A percentile compares a stretch with the other conserved stretches of the same genome.
Conservation (phyloP, 2,797 vertebrate species). For the Micrastur ruficollis region DNA sequence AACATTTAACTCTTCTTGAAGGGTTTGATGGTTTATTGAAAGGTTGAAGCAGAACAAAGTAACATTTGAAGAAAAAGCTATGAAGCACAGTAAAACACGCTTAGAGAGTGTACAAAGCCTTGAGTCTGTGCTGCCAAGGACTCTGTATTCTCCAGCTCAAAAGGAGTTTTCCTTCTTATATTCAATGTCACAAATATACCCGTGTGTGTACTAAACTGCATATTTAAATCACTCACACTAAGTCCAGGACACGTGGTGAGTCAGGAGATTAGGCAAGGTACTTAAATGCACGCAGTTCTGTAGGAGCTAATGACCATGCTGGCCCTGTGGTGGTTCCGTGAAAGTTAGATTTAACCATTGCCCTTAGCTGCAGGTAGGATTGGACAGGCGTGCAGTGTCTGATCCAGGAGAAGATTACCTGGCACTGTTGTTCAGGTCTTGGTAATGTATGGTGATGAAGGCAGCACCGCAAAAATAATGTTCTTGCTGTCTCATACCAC, state of each 20-base stretch:
- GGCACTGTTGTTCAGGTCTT: background rate
- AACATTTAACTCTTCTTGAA: background rate
- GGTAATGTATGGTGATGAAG: background rate
- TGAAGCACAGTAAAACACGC: background rate
- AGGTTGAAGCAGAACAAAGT: background rate
- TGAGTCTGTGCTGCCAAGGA: background rate
- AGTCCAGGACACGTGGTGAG: background rate
- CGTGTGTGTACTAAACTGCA: background rate
- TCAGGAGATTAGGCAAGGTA: background rate
- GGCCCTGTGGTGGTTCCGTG: background rate
- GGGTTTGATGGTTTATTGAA: background rate
- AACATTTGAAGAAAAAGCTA: background rate
- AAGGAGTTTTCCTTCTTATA: background rate
- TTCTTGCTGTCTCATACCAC: background rate
- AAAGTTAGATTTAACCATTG: background rate
- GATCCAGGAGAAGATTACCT: background rate
- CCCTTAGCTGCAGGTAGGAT: background rate
- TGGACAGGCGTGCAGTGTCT: background rate
- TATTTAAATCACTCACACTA: background rate
- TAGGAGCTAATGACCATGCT: background rate
- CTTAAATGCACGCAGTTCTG: background rate
- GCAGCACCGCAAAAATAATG: background rate
- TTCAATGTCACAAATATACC: background rate
- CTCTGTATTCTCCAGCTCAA: background rate
- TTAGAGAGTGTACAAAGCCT: background rate